Evolutionary conservation across 2,888 invertebrate genomes (phyloP), one percentile per base, ranked within the genome.

Genomic region (Notodonta dromedarius): DNA sequence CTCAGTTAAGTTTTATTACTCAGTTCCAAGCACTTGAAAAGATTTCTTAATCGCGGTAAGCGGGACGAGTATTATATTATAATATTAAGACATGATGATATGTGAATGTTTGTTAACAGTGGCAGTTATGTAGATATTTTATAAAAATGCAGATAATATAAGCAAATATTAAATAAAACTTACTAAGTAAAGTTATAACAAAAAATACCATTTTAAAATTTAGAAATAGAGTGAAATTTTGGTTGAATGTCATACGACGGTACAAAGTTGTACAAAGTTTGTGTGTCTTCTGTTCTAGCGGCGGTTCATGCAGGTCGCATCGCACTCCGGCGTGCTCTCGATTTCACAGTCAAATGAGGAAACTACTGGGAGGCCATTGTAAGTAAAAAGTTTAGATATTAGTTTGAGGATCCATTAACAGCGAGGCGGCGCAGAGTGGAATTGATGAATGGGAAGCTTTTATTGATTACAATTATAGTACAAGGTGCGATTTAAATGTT

Each of bases 301-400:
- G 50, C 14, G 50, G 14, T 50, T 16, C 50, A 50, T 50, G 50
- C 50, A 50, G 50, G 50, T 14, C 16, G 16, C n/a, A n/a, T 14
- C 16, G 9, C 14, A 14, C 11, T 50, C 11, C 9, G 4, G 8
- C 61, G 62, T 60, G 52, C 58, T 60, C 53, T 57, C 56, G 56
- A 46, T 46, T 14, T 54, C 46, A 42, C 44, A 53, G 14, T 44
- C 53, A 44, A 54, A 54, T 54, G 57, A 48, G 46, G 35, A 8
- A 57, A 35, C 13, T 48, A 56, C 60, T 52, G 58, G 61, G 60
- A 50, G 0, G 16, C 9, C 50, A 50, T 50, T 50, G 50, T 46
- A 50, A 50, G 50, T 50, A 50, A 50, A 50, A 50, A 50, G 50
- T 50, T 50, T 5, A 5, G 46, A 13, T n/a, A 13, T 46, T 46